phyloP scores from a whole-genome alignment of 1,140 invertebrate species.

The Goniozus legneri region DNA sequence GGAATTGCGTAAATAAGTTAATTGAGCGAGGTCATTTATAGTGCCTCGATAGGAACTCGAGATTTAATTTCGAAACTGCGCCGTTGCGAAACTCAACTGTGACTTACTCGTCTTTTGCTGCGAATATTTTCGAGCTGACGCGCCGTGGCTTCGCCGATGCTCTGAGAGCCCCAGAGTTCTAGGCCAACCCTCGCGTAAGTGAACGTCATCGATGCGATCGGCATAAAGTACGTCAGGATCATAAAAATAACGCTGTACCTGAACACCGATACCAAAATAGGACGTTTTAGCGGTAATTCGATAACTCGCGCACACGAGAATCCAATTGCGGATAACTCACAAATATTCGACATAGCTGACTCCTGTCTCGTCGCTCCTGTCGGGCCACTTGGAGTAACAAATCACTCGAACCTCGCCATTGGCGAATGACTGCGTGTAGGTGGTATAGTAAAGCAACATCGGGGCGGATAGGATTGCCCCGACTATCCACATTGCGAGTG shows the following conservation, averaged over 20 bases:
- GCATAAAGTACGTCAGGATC: conserved; percentile 90
- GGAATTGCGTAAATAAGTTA: too few relatives aligned
- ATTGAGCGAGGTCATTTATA: too few relatives aligned
- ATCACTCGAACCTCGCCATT: conserved; percentile 65
- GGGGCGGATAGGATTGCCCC: conserved; percentile 76
- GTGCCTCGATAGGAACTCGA: too few relatives aligned
- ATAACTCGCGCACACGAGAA: too few relatives aligned
- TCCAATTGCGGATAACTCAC: conserved; percentile 62
- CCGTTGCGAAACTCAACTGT: too few relatives aligned
- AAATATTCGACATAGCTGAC: conserved; percentile 71
- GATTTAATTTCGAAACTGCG: too few relatives aligned
- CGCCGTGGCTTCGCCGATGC: conserved; percentile 90
- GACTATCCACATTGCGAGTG: conserved; percentile 75
- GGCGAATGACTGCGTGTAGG: conserved; percentile 58
- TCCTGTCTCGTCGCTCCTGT: conserved; percentile 60
- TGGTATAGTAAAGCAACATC: conserved; percentile 78
- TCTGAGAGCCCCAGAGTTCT: conserved; percentile 92
- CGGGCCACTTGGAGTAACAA: conserved; percentile 81
- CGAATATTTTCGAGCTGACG: conserved; percentile 86
- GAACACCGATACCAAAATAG: too few relatives aligned
- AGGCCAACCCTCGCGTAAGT: conserved; percentile 88
- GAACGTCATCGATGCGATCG: conserved; percentile 86
- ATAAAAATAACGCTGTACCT: conserved; percentile 88
- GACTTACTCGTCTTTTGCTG: conserved; percentile 87
- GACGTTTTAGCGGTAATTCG: too few relatives aligned